Evolutionary conservation across 1,140 invertebrate species (phyloP), one percentile per base, ranked within the genome.

Genomic region (Vanessa tameamea): DNA sequence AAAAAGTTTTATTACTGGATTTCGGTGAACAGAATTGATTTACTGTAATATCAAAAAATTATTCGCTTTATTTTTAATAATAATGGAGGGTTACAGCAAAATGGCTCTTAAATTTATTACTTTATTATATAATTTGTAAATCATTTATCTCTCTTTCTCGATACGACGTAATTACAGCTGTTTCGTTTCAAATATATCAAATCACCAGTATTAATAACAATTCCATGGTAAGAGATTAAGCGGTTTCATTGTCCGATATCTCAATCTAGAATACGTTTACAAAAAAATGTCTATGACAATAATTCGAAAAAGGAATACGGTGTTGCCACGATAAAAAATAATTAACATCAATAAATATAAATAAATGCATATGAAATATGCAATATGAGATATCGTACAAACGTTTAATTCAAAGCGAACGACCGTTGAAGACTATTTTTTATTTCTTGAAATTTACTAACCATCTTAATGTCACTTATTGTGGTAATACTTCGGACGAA

Each of bases 381-480:
- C 14, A 64, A 72, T 73, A 76, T 78, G 80, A 79, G 73, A 79
- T 79, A 72, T 68, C 48, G 61, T 65, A 71, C 74, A 76, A 76
- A 68, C 14, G 31, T 47, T 43, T 48, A 8, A 47, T 63, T 66
- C 64, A 73, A 78, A 82, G 74, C 80, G 77, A 72, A 76, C 76
- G 69, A 76, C 76, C 63, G 69, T 64, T 43, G 75, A 76, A 64
- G 63, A 75, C 63, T 69, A 57, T 57, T 57, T 57, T 57, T 57
- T 78, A 70, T 69, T 81, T 78, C 73, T 78, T 77, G 65, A 68
- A 69, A 69, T 64, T 82, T 86, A 97, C 97, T 97, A 97, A 98
- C 97, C 98, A 98, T 98, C 95, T 98, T 98, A 94, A 98, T 98
- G 96, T 99, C 98, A 96, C 98, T 98, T 95, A 99, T 98, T 92